These are phyloP conservation scores for Myiopsitta monachus DNA, from an alignment of 2,113 vertebrate genomes.

Conservation along the genomic window DNA sequence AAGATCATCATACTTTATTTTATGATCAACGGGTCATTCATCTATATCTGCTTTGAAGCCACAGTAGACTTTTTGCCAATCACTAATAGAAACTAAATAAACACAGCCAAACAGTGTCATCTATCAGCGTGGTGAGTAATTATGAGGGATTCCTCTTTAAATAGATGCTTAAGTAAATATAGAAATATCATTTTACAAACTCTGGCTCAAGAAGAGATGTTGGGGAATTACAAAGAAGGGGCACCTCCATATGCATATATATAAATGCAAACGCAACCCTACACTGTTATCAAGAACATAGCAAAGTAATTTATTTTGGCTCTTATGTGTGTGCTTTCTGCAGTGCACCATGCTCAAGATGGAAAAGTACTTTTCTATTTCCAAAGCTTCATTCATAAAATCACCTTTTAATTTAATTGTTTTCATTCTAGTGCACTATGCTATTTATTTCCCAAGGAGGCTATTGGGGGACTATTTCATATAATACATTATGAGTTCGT, in stretches of 20 bases:
- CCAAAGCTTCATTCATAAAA: slow-evolving; percentile 48
- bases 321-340: background rate
- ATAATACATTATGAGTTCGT: background rate
- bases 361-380: background rate
- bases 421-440: fast-evolving
- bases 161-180: slow-evolving; percentile 83
- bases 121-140: slow-evolving; percentile 76
- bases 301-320: background rate
- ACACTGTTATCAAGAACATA: background rate
- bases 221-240: background rate
- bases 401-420: background rate
- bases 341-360: fast-evolving
- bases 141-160: slow-evolving; percentile 83
- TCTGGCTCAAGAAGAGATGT: slow-evolving; percentile 38
- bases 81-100: slow-evolving; percentile 82
- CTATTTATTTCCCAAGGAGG: background rate
- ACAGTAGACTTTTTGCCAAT: slow-evolving; percentile 77
- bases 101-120: slow-evolving; percentile 82
- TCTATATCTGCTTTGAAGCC: slow-evolving; percentile 78
- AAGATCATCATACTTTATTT: slow-evolving; percentile 74
- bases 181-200: slow-evolving; percentile 79
- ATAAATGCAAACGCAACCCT: background rate
- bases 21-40: slow-evolving; percentile 72
- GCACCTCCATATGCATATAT: background rate
- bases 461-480: background rate